Base-by-base conservation (phyloP, 1,140 invertebrate species). In the Drosophila parabipectinata region DNA sequence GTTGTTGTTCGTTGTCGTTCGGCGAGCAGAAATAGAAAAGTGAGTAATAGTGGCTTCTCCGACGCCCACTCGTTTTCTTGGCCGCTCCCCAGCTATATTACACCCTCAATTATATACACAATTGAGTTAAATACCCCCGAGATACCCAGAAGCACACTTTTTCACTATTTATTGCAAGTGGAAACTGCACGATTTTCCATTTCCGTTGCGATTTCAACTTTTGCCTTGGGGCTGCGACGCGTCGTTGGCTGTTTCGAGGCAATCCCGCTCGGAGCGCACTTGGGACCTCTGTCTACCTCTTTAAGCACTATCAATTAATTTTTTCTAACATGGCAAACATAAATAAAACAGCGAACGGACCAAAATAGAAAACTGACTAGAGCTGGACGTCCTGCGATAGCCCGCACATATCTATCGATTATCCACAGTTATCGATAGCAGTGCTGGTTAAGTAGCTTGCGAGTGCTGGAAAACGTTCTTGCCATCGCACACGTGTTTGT, bases 401-500 rank as follows among this genome's bases (percentile, higher is more conserved):
- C 34, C 12, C 2, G n/a, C n/a, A n/a, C 32, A 10, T 30, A 12
- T 4, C 7, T 24, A 41, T 12, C 54, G 37, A 44, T 45, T n/a
- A 6, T 3, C 5, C 14, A 2, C 7, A 18, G n/a, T 8, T 15
- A 44, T 44, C 41, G 41, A 44, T 44, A 44, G 41, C 41, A 37
- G 12, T n/a, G 34, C 3, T 8, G 41, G 39, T 14, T 14, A 14
- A 41, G 14, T 1, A 30, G 41, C 55, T n/a, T 21, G 8, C n/a
- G 14, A 62, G 51, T 62, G 60, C 44, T 62, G 52, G 5, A 0
- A 2, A 63, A 47, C 26, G 21, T 24, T 56, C 30, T 34, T 18
- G 9, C 18, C 59, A 14, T 34, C 48, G 41, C 72, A 76, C 72
- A 76, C 72, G 72, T 76, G 72, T 76, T 75, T 76, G 32, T 15